These are phyloP conservation scores for Ptychochromis oligacanthus DNA, from an alignment of 2,113 vertebrate genomes.

Conservation along the genomic window DNA sequence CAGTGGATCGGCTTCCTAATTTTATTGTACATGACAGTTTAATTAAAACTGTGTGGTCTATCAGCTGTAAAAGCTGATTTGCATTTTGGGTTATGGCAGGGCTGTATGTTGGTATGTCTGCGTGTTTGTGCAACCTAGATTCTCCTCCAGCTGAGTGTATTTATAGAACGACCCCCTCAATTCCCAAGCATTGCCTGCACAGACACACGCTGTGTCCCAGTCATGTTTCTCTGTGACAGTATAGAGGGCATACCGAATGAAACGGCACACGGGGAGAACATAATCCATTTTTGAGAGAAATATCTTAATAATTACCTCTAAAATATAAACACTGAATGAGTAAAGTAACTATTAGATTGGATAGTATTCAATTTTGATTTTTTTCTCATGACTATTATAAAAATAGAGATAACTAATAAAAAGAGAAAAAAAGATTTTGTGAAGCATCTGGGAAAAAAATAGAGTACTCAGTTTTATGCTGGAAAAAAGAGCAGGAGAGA, in stretches of 20 bases:
- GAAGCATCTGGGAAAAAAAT: neutral
- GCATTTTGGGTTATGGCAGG: conserved; percentile 33
- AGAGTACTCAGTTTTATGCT: neutral
- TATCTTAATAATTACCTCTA: neutral
- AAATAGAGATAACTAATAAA: neutral
- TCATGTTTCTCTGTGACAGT: conserved; percentile 48
- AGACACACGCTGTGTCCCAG: conserved; percentile 52
- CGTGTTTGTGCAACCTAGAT: conserved; percentile 73
- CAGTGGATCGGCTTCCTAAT: neutral
- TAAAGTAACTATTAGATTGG: neutral
- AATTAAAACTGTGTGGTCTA: conserved; percentile 16
- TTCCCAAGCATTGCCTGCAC: conserved; percentile 62
- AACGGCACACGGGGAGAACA: neutral
- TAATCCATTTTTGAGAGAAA: neutral
- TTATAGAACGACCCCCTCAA: conserved; percentile 74
- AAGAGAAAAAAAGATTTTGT: conserved; percentile 4
- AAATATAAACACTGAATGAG: neutral
- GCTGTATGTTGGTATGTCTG: conserved; percentile 54
- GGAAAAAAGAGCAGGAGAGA: conserved; percentile 22
- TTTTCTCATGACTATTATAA: neutral
- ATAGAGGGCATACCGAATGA: conserved; percentile 30
- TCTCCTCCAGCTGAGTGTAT: conserved; percentile 67
- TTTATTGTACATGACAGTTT: neutral
- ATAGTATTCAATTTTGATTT: neutral
- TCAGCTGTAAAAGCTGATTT: conserved; percentile 25